Evolutionary conservation across 1,140 invertebrate species (phyloP), one percentile per base, ranked within the genome.

Genomic region (Tribolium madens): DNA sequence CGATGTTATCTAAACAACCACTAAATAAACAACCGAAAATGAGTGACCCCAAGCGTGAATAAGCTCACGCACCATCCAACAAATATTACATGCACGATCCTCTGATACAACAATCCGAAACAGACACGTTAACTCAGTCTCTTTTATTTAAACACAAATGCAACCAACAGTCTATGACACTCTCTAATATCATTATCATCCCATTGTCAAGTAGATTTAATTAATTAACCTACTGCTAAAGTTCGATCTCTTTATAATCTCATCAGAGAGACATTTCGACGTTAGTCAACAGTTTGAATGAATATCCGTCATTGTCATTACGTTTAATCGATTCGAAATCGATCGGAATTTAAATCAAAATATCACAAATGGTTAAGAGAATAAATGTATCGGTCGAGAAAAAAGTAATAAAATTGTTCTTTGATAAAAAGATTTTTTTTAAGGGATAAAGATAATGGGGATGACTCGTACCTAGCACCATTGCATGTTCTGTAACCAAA

Each of bases 1-100:
- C 50, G 70, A 72, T 72, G 70, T 72, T 72, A 72, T 72, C 70
- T 72, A 72, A 72, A 72, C 70, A 72, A 72, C 70, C 70, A 72
- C 70, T 72, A 72, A 52, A 72, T 72, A 72, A 72, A 72, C 70
- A 72, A 52, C 46, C 70, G 70, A 72, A 72, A 72, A 72, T 72
- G 70, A 72, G 70, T 72, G 70, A 72, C 70, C 70, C 70, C 50
- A 72, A 33, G 70, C 50, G 46, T 36, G 46, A 50, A n/a, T n/a
- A n/a, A 21, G 12, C 50, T 72, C 70, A 72, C 70, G 70, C 70
- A 72, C 70, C 46, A 72, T 72, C 47, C 70, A 72, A 52, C 70
- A 72, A 71, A 71, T 72, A 72, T 72, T 72, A 72, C 70, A 72
- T 72, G 70, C 70, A 72, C 70, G 70, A 72, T 72, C 70, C 50